Conservation (phyloP, 2,113 vertebrate species). For the Carettochelys insculpta region DNA sequence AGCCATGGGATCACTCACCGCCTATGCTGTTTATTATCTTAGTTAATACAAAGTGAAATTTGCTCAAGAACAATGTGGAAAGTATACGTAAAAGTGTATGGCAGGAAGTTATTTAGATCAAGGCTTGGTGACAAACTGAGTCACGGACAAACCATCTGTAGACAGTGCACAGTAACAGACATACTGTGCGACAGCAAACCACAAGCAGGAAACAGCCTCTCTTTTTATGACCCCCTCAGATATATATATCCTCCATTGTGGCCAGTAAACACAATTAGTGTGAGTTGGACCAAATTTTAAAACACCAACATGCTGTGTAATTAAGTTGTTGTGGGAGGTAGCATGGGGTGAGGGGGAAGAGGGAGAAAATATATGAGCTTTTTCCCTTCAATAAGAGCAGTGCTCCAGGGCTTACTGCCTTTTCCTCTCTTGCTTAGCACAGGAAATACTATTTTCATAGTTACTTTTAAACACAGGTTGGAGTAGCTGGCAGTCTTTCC, state of each 20-base stretch:
- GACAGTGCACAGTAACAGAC: conserved; percentile 26
- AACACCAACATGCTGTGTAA: conserved; percentile 78
- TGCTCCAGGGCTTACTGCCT: neutral
- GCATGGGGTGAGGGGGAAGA: conserved; percentile 64
- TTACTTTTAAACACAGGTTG: neutral
- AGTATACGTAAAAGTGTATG: neutral
- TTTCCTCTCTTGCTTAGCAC: neutral
- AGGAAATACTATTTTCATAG: neutral
- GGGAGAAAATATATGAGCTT: conserved; percentile 56
- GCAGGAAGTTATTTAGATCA: conserved; percentile 2
- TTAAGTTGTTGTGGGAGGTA: conserved; percentile 77
- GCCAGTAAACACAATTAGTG: conserved; percentile 72
- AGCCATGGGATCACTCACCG: no score
- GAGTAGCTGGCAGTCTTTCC: neutral
- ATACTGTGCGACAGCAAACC: conserved; percentile 56
- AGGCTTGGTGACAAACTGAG: neutral
- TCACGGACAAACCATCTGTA: neutral
- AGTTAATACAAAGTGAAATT: conserved; percentile 35
- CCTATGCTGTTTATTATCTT: neutral
- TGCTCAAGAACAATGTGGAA: neutral
- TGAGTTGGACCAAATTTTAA: conserved; percentile 77
- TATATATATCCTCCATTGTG: conserved; percentile 78
- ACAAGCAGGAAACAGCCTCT: conserved; percentile 74
- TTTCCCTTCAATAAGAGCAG: conserved; percentile 25
- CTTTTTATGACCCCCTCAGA: conserved; percentile 68